Conservation (phyloP, 2,113 vertebrate genomes). For the Progne subis region DNA sequence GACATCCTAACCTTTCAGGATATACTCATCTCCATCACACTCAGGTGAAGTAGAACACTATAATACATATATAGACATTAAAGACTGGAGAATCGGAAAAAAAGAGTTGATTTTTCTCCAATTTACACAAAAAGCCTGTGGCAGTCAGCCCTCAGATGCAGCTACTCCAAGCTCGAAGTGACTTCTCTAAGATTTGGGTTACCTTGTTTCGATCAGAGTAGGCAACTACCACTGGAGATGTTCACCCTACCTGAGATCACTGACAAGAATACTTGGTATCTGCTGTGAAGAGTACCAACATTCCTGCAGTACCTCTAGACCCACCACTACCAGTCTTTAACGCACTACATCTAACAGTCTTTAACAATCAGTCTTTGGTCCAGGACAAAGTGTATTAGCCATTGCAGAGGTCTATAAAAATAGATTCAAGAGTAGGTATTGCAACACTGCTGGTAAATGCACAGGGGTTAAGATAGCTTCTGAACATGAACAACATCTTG, state of each 20-base stretch:
- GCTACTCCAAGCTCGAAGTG: neutral
- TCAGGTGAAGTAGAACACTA: neutral
- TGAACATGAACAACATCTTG: neutral
- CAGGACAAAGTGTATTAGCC: neutral
- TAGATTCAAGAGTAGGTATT: neutral
- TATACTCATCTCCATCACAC: neutral
- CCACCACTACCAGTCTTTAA: neutral
- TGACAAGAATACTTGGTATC: neutral
- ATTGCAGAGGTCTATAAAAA: neutral
- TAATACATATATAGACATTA: neutral
- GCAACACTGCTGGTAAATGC: neutral
- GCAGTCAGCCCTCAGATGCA: neutral
- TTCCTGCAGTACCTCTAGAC: neutral
- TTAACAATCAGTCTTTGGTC: neutral
- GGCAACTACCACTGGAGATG: neutral
- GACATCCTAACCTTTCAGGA: neutral
- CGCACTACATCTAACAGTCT: neutral
- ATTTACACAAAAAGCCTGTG: neutral
- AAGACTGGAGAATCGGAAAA: neutral
- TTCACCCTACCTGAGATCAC: neutral
- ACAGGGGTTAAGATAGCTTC: neutral
- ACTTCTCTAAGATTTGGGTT: neutral
- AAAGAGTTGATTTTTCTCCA: neutral
- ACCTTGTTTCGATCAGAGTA: neutral
- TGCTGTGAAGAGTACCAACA: neutral